Base-by-base conservation (phyloP, 2,888 invertebrate genomes). In the Pristionchus mayeri region DNA sequence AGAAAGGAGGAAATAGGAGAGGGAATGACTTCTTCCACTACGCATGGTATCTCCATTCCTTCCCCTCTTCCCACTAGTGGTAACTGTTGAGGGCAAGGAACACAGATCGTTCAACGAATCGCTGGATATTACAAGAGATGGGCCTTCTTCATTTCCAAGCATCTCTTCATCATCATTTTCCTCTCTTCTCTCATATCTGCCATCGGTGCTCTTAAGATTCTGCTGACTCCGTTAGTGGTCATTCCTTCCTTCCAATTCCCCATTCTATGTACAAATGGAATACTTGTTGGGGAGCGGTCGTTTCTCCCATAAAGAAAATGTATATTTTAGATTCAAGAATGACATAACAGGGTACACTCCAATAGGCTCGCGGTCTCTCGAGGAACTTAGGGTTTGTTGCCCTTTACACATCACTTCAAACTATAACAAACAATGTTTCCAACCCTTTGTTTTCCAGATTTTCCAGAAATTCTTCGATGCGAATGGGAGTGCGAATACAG, bases 331-430 rank as follows among this genome's bases (percentile, higher is more conserved):
- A 54, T 87, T 83, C 48, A 90, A 88, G 57, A 90, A 90, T 84
- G 90, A 90, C 85, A 90, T 91, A 85, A 90, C 90, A 21, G 91
- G 91, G 18, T 91, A 91, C 84, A 91, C 91, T 30, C 91, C 91
- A 3, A 90, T 91, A 67, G 91, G 91, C 50, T 89, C 91, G 1
- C 52, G 88, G 27, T 88, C 89, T 2, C 63, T 87, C 3, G 87
- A 88, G 27, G 90, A 90, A 57, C 87, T 88, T 48, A 87, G 87
- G 48, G 88, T 87, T 3, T 27, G 27, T 21, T 86, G 16, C 44
- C 7, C n/a, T n/a, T n/a, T n/a, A 27, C 7, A 27, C 9, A 11
- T 30, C n/a, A 67, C 87, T 3, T 88, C 88, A 16, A 54, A 85
- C 24, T 27, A 50, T 78, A n/a, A 18, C 21, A 4, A 16, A 71